These are phyloP conservation scores for Potorous gilbertii DNA, from an alignment of 2,797 vertebrate genomes.

Conservation along the genomic window DNA sequence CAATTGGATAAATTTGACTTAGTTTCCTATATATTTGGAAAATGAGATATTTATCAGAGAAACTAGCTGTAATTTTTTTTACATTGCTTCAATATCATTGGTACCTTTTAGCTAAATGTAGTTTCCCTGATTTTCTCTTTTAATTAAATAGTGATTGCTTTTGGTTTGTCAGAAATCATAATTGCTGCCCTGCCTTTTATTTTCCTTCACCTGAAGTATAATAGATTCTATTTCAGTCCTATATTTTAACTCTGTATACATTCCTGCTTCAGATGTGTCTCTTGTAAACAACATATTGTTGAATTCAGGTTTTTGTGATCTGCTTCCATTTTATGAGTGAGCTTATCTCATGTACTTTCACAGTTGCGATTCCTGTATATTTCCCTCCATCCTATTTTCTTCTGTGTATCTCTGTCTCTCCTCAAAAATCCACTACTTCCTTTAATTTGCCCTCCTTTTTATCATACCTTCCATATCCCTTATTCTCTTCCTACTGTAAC, in stretches of 20 bases:
- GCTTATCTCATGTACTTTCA: not conserved
- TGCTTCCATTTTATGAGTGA: not conserved
- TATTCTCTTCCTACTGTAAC: not conserved
- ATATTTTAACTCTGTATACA: not conserved
- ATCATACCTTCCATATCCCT: not conserved
- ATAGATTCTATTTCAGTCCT: not conserved
- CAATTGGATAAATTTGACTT: not conserved
- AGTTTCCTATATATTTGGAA: not conserved
- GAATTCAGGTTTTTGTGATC: not conserved
- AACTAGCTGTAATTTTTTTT: not conserved
- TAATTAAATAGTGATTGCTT: not conserved
- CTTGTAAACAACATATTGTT: not conserved
- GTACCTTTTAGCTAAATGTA: not conserved
- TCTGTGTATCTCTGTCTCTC: not conserved
- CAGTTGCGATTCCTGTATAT: not conserved
- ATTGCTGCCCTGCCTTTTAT: not conserved
- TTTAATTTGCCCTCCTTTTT: not conserved
- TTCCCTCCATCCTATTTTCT: not conserved
- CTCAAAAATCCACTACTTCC: not conserved
- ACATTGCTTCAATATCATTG: not conserved
- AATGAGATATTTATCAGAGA: not conserved
- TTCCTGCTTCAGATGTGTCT: not conserved
- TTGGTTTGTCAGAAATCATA: not conserved
- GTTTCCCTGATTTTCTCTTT: not conserved
- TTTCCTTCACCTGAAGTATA: not conserved